Conservation (phyloP, 2,113 vertebrate genomes). For the Nibea albiflora region DNA sequence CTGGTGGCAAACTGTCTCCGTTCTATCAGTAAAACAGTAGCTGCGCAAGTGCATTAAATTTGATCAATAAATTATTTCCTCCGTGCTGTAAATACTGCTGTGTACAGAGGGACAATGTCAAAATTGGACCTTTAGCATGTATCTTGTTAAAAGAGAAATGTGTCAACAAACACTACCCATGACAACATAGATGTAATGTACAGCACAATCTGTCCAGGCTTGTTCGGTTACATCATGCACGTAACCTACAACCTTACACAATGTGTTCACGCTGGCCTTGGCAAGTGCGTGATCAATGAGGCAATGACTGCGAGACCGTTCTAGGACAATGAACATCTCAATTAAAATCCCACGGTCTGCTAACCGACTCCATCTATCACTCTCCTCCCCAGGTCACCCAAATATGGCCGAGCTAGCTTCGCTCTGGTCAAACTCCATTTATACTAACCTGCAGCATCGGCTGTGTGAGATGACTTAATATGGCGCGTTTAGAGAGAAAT, state of each 20-base stretch:
- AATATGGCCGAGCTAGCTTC: constrained; percentile 34
- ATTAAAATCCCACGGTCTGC: constrained; percentile 68
- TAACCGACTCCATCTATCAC: constrained; percentile 69
- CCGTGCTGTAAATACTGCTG: background rate
- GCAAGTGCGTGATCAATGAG: constrained; percentile 53
- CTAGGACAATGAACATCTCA: constrained; percentile 67
- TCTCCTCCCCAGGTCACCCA: constrained; percentile 37
- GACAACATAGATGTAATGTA: constrained; percentile 1
- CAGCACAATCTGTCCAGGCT: background rate
- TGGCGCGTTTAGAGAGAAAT: constrained; percentile 47
- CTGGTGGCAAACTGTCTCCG: background rate
- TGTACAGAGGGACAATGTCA: background rate
- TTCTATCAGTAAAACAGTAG: background rate
- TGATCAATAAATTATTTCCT: constrained; percentile 26
- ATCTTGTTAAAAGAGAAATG: background rate
- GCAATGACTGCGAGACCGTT: constrained; percentile 44
- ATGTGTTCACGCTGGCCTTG: constrained; percentile 22
- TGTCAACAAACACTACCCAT: background rate
- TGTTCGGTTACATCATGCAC: constrained; percentile 13
- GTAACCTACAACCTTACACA: constrained; percentile 11
- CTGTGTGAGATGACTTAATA: constrained; percentile 36
- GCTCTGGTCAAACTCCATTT: constrained; percentile 59
- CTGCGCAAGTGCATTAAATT: background rate
- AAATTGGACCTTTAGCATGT: background rate
- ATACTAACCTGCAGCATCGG: constrained; percentile 40